phyloP scores from a whole-genome alignment of 2,797 vertebrate species.

The Enteromius treurensis region DNA sequence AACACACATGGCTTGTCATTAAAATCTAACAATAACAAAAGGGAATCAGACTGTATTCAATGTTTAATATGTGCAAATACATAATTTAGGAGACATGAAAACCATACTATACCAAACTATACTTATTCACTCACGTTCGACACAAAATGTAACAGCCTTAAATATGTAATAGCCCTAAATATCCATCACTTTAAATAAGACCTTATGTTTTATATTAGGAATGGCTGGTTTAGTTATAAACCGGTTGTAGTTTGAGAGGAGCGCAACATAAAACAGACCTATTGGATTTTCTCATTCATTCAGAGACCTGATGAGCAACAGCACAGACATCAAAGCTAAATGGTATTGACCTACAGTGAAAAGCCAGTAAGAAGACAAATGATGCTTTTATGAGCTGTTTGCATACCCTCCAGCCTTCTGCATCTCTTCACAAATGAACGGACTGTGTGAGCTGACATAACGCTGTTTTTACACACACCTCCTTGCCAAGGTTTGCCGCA shows the following conservation, averaged over 20 bases:
- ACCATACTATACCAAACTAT: too few relatives aligned
- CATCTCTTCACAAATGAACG: conserved; percentile 31
- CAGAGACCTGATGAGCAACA: not conserved
- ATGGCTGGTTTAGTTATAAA: not conserved
- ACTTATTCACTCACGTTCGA: not conserved
- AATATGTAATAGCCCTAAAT: not conserved
- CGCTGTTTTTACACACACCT: not conserved
- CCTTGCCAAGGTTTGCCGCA: not conserved
- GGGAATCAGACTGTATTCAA: not conserved
- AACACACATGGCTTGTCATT: conserved; percentile 10
- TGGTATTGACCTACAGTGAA: not conserved
- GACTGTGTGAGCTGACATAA: conserved; percentile 25
- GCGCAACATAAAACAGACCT: not conserved
- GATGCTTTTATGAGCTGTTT: conserved; percentile 18
- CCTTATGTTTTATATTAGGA: not conserved
- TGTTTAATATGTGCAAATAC: not conserved
- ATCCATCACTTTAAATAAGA: not conserved
- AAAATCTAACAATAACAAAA: conserved; percentile 13
- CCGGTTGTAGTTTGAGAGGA: not conserved
- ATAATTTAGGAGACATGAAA: not conserved
- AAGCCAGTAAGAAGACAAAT: conserved; percentile 21
- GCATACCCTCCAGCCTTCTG: conserved; percentile 2
- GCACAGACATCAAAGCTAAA: not conserved
- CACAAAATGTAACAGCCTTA: too few relatives aligned
- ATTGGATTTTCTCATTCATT: conserved; percentile 6